phyloP scores from a whole-genome alignment of 2,888 invertebrate species.

The Chloroclysta siterata region DNA sequence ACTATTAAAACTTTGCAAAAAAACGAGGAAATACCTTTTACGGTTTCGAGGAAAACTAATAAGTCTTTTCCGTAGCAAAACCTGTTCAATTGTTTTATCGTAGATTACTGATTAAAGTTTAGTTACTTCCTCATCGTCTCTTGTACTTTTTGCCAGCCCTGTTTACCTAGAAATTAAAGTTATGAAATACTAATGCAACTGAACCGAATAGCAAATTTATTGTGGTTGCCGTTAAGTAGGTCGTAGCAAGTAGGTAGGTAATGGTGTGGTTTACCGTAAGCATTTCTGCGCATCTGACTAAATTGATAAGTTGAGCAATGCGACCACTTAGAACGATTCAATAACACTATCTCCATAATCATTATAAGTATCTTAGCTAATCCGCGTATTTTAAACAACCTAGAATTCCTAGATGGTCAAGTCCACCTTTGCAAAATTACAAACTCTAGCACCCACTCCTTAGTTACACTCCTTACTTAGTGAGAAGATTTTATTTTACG shows the following conservation, averaged over 20 bases:
- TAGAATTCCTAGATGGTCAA: too few species aligned
- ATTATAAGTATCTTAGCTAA: neutral
- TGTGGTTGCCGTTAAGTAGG: conserved; percentile 38
- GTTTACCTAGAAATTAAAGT: conserved; percentile 19
- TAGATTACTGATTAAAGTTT: too few species aligned
- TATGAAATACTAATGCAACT: conserved; percentile 37
- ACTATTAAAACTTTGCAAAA: neutral
- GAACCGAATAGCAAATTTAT: conserved; percentile 37
- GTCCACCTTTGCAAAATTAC: too few species aligned
- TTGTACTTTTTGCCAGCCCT: neutral
- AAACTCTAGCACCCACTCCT: too few species aligned
- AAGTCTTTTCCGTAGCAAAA: neutral
- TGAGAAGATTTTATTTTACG: too few species aligned
- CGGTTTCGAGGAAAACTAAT: neutral
- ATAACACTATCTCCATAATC: neutral
- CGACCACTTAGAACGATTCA: conserved; percentile 14
- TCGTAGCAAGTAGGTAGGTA: conserved; percentile 25
- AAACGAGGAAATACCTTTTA: neutral
- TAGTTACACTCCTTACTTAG: too few species aligned
- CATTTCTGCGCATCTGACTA: conserved; percentile 28
- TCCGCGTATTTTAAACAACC: neutral
- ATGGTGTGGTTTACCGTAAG: conserved; percentile 37
- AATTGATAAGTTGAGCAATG: conserved; percentile 34
- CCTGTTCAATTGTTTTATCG: too few species aligned
- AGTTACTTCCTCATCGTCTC: too few species aligned